phyloP scores from a whole-genome alignment of 2,888 invertebrate genomes.

The Temnothorax unifasciatus region DNA sequence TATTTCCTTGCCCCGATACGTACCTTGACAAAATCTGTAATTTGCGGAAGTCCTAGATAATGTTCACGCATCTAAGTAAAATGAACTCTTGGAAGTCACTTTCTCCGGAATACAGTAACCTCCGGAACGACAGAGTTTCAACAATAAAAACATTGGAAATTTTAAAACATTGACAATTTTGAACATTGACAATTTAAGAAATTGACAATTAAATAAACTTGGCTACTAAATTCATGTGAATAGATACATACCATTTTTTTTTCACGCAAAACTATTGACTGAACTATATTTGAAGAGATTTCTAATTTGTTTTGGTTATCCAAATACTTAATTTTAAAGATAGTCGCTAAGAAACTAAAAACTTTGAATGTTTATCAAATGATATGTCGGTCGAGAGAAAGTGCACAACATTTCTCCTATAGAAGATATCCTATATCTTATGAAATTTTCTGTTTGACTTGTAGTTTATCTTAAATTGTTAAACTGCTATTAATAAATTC shows the following conservation, averaged over 20 bases:
- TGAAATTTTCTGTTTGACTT: conserved; percentile 1
- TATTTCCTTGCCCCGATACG: conserved; percentile 15
- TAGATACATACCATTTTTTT: conserved; percentile 11
- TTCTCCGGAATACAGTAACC: not conserved
- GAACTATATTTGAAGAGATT: not conserved
- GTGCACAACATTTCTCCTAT: not conserved
- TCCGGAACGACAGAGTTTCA: not conserved
- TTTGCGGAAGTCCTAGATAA: conserved; percentile 6
- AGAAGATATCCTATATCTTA: not conserved
- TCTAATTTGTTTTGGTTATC: not conserved
- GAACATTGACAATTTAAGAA: not conserved
- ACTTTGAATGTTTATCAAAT: not conserved
- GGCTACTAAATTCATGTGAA: not conserved
- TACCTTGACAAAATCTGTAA: conserved; percentile 18
- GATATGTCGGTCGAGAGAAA: conserved; percentile 23
- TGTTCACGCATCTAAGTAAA: not conserved
- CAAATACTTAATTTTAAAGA: not conserved
- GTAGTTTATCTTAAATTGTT: not conserved
- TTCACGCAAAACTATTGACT: not conserved
- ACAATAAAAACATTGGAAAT: not conserved
- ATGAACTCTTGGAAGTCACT: not conserved
- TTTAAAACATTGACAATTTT: not conserved
- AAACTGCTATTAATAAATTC: not conserved
- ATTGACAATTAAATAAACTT: not conserved
- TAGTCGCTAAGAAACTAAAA: not conserved